phyloP scores from a whole-genome alignment of 1,140 invertebrate species.

The Cherax quadricarinatus region DNA sequence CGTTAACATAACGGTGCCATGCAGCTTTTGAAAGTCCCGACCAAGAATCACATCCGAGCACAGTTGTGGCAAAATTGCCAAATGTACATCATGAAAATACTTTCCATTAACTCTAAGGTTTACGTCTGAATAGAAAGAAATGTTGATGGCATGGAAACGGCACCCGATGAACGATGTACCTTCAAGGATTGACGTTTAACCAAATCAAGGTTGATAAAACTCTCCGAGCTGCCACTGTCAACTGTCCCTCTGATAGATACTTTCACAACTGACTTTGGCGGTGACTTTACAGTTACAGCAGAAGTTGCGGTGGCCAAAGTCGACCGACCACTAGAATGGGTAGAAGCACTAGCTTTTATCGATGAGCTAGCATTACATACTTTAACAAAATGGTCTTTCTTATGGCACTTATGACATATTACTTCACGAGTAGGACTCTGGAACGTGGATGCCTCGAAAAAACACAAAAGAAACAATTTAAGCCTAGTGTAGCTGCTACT shows the following conservation, averaged over 20 bases:
- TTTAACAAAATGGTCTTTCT: slow-evolving; percentile 20
- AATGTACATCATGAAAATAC: too few species aligned
- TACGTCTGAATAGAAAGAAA: slow-evolving; percentile 25
- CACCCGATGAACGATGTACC: slow-evolving; percentile 1
- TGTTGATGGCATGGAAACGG: slow-evolving; percentile 46
- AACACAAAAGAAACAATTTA: slow-evolving; percentile 37
- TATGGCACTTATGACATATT: slow-evolving; percentile 2
- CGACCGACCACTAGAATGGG: neutral
- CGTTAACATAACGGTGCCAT: slow-evolving; percentile 14
- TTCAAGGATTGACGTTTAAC: too few species aligned
- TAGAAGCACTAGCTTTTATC: neutral
- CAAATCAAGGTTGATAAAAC: too few species aligned
- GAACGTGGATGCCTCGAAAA: neutral
- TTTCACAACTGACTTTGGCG: slow-evolving; percentile 9
- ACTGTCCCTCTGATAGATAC: slow-evolving; percentile 9
- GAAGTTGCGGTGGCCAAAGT: neutral
- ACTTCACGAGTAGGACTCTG: slow-evolving; percentile 4
- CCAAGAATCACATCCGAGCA: slow-evolving; percentile 28
- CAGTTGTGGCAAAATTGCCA: slow-evolving; percentile 19
- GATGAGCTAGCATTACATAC: neutral
- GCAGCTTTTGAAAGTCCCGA: slow-evolving; percentile 24
- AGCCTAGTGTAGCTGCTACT: neutral
- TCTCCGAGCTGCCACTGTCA: too few species aligned
- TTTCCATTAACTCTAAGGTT: slow-evolving; percentile 39
- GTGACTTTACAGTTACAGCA: neutral